phyloP scores from a whole-genome alignment of 2,888 invertebrate species.

The Cosmorhoe ocellata region DNA sequence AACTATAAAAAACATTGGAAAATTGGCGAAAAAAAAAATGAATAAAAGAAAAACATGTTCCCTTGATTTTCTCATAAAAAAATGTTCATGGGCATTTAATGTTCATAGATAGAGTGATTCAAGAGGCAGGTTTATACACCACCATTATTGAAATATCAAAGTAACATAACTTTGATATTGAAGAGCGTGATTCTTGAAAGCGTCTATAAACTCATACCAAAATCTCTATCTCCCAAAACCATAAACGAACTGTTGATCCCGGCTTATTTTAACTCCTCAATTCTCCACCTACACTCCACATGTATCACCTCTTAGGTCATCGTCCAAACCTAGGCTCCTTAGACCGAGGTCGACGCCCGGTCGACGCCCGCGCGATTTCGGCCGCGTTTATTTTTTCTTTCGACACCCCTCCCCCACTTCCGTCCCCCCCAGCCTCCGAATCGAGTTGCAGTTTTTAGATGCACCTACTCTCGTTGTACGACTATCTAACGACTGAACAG shows the following conservation, averaged over 20 bases:
- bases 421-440: slow-evolving; percentile 55
- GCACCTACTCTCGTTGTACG: slow-evolving; percentile 77
- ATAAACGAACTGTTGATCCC: neutral
- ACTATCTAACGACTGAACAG: slow-evolving; percentile 75
- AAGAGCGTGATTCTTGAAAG: too few relatives aligned
- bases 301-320: slow-evolving; percentile 29
- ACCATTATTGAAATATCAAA: too few relatives aligned
- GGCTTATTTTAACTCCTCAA: neutral
- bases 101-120: too few relatives aligned
- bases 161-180: too few relatives aligned
- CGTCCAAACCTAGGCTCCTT: slow-evolving; percentile 49
- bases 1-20: too few relatives aligned
- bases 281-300: neutral
- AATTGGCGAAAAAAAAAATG: too few relatives aligned
- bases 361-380: slow-evolving; percentile 74
- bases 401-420: slow-evolving; percentile 38
- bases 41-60: too few relatives aligned
- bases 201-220: too few relatives aligned
- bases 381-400: slow-evolving; percentile 57
- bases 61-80: too few relatives aligned
- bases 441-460: slow-evolving; percentile 81
- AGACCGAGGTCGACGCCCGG: slow-evolving; percentile 68
- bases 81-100: too few relatives aligned
- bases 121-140: too few relatives aligned
- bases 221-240: neutral